phyloP scores from a whole-genome alignment of 2,888 invertebrate species.

The Crematogaster levior region DNA sequence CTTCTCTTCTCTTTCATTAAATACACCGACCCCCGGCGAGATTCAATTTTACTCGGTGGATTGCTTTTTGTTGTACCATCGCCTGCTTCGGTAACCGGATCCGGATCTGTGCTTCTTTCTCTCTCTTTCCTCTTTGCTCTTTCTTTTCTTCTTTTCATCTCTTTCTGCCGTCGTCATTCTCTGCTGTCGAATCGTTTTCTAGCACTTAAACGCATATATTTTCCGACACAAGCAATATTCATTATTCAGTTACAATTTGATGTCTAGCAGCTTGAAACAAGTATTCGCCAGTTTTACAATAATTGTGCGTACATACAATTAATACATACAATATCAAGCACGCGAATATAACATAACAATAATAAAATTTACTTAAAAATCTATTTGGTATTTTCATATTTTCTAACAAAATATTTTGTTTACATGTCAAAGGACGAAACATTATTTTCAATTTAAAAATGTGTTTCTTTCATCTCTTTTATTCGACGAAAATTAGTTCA shows the following conservation, averaged over 20 bases:
- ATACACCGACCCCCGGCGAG: constrained; percentile 77
- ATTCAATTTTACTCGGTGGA: constrained; percentile 83
- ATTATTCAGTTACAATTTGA: constrained; percentile 34
- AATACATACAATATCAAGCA: background rate
- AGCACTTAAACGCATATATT: constrained; percentile 50
- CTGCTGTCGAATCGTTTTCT: background rate
- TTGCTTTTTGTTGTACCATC: constrained; percentile 83
- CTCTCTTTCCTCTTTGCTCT: constrained; percentile 38
- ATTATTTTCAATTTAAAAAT: background rate
- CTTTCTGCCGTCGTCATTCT: constrained; percentile 8
- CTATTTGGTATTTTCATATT: background rate
- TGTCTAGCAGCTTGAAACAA: constrained; percentile 11
- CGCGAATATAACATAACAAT: background rate
- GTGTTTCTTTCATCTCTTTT: background rate
- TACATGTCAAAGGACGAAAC: background rate
- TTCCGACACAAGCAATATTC: constrained; percentile 6
- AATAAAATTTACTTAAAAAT: constrained; percentile 6
- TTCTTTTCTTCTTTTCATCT: constrained; percentile 18
- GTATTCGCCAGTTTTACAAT: background rate
- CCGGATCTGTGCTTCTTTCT: constrained; percentile 79
- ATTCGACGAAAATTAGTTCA: background rate
- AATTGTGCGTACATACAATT: background rate
- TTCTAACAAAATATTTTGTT: background rate
- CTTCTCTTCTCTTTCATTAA: constrained; percentile 78
- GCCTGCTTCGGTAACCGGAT: constrained; percentile 80